Conservation (phyloP, 2,888 invertebrate species). For the Caenorhabditis panamensis region DNA sequence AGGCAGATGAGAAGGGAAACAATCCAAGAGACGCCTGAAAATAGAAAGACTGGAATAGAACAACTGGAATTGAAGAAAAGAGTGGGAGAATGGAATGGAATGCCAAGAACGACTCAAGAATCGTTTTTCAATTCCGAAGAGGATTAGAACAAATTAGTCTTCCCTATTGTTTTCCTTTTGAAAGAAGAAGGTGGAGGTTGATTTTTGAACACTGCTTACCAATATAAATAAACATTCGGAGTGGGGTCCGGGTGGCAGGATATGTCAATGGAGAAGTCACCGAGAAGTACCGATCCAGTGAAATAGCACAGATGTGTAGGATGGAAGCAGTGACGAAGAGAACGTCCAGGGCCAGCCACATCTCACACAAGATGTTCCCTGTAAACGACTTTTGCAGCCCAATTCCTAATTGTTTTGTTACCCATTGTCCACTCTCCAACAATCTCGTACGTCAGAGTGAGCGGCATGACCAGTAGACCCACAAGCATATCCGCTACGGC, state of each 20-base stretch:
- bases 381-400: conserved; percentile 45
- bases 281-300: conserved; percentile 80
- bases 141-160: conserved; percentile 1
- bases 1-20: conserved; percentile 80
- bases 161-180: background rate
- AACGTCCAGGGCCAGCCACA: conserved; percentile 83
- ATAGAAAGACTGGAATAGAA: conserved; percentile 11
- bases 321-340: conserved; percentile 83
- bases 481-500: conserved; percentile 82
- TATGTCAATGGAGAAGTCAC: conserved; percentile 80
- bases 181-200: background rate
- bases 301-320: conserved; percentile 82
- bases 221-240: conserved; percentile 78
- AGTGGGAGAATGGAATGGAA: conserved; percentile 16
- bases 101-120: background rate
- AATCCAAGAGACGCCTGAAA: conserved; percentile 79
- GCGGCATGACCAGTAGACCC: conserved; percentile 83
- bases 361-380: conserved; percentile 82
- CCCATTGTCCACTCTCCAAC: conserved; percentile 83
- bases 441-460: conserved; percentile 83
- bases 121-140: conserved; percentile 11
- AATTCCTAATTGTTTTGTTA: too few species aligned
- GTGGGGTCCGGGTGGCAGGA: conserved; percentile 77
- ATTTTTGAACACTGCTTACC: conserved; percentile 63
- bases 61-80: background rate